Base-by-base conservation (phyloP, 2,888 invertebrate species). In the Drosophila helvetica region DNA sequence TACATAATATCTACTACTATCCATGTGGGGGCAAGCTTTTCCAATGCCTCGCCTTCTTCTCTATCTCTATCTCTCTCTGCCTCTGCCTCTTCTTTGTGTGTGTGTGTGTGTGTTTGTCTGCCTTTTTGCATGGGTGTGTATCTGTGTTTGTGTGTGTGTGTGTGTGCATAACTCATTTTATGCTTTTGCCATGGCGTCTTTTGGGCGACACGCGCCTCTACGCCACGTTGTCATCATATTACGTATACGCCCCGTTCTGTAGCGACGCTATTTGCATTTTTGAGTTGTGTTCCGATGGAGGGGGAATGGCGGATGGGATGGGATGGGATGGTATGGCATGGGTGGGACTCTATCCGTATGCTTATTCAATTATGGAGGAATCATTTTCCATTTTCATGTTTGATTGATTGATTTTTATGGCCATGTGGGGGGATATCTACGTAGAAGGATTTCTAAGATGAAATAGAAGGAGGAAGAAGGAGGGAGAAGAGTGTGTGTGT, bases 241-340 rank as follows among this genome's bases (percentile, higher is more conserved):
- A 56, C 56, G 56, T 56, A 56, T 48, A 56, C 56, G 56, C 48
- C 56, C 56, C 48, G 48, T 15, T 38, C 38, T 38, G 27, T 56
- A 7, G 56, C 56, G 18, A 12, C 48, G 56, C 56, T 56, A 48
- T 56, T 56, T 56, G 56, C 56, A 56, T 56, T 56, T 48, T 56
- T 27, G 48, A 48, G 48, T 27, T 56, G 27, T 48, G 56, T 48
- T 48, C 27, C 30, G 10, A 12, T 33, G 15, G 27, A 25, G 55
- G 18, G 15, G 25, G 55, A 27, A 55, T 19, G 10, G 10, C 1
- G 12, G 12, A 12, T 33, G 33, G 12, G 12, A 12, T 1, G 12
- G 33, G 5, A 3, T 19, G 19, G 19, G 19, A 19, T 19, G 19
- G 19, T 19, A 38, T 33, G 5, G 6, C 1, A 6, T 38, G 38